Evolutionary conservation across 2,797 vertebrate species (phyloP), one percentile per base, ranked within the genome.

Genomic region (Choloepus didactylus): DNA sequence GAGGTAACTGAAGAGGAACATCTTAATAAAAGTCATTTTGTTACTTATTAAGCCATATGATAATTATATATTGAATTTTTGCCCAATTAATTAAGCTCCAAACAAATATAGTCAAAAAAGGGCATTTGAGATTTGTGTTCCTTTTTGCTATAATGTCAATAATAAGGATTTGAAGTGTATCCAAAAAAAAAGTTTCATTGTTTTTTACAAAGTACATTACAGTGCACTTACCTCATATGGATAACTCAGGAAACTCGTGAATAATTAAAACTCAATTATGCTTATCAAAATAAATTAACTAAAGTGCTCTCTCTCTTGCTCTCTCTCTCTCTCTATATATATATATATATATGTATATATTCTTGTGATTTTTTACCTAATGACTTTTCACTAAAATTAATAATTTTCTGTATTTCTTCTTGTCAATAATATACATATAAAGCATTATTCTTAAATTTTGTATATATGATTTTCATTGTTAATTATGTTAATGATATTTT

Each of bases 251-350:
- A 88, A 87, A 77, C 7, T 60, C 29, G 51, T 54, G 89, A 95
- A 91, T 95, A 87, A 83, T 87, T 92, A 81, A 92, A 96, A 91
- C 23, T 93, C 51, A 95, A 77, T 95, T 90, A 81, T 82, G 41
- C 3, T 85, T 67, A 6, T 92, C 41, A 77, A 88, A 69, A 31
- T 77, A 95, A 94, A 86, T 90, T 79, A 81, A 76, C 19, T 73
- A 49, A 92, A 89, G 3, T 51, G 15, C 54, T 27, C 7, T 84
- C 23, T 89, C 35, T 54, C 84, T 38, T 35, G 35, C 35, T 35
- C 35, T 35, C 35, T 35, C 35, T 35, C 35, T 35, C 35, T 35
- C 35, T 35, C 35, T 35, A 2, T 35, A 35, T 35, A 35, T 35
- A 35, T 35, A 35, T 35, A 35, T 35, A 35, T 35, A 27, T 59